phyloP scores from a whole-genome alignment of 2,888 invertebrate genomes.

The Chorisops tibialis region DNA sequence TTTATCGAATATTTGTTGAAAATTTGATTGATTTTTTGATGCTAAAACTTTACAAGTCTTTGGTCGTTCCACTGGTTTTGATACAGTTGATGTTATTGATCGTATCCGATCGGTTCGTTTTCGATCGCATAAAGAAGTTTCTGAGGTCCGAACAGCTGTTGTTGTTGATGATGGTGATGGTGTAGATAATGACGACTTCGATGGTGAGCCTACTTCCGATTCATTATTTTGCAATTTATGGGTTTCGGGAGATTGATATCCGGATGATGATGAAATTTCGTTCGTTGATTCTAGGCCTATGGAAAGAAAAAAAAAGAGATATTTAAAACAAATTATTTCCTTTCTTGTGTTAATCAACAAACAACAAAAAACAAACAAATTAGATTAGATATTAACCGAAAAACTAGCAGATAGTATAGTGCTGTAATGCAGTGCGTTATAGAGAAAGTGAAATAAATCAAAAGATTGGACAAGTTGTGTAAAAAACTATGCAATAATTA shows the following conservation, averaged over 20 bases:
- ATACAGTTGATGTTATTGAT: conserved; percentile 5
- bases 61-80: conserved; percentile 53
- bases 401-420: too few species aligned
- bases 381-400: too few species aligned
- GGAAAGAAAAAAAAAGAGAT: not conserved
- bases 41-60: conserved; percentile 41
- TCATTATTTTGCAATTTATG: not conserved
- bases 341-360: too few species aligned
- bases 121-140: not conserved
- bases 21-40: conserved; percentile 20
- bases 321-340: too few species aligned
- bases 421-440: too few species aligned
- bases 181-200: not conserved
- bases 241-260: not conserved
- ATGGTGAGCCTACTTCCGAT: conserved; percentile 2
- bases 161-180: not conserved
- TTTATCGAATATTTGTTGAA: conserved; percentile 21
- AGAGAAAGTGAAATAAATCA: too few species aligned
- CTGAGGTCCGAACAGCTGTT: conserved; percentile 11
- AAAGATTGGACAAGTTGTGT: too few species aligned
- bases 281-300: conserved; percentile 12
- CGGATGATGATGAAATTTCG: conserved; percentile 3
- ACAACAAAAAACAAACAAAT: too few species aligned
- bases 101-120: conserved; percentile 2
- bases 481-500: too few species aligned